Evolutionary conservation across 2,113 vertebrate species (phyloP), one percentile per base, ranked within the genome.

Genomic region (Macaca mulatta): DNA sequence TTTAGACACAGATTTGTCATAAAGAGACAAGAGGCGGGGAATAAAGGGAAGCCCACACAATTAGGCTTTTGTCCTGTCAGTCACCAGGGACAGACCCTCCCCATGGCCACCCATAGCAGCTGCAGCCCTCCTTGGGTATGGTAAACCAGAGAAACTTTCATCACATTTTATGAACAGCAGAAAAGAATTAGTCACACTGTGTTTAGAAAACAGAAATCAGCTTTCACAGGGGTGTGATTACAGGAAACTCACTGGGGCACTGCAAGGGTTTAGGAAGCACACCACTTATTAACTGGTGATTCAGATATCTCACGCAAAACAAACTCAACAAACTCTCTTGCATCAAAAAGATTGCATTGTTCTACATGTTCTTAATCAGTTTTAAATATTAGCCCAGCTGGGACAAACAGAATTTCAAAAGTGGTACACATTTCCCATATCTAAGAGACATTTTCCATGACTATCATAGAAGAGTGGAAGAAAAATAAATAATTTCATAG

Each of bases 361-460:
- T 93, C 96, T 61, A 14, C 9, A 0, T 45, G 75, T 88, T 90
- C 83, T 74, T 88, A 90, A 95, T 97, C 97, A 93, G 55, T 83
- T 48, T 92, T 96, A 98, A 98, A 97, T 96, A 98, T 98, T 97
- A 97, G 94, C 83, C 92, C 95, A 92, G 96, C 94, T 97, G 97
- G 74, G 52, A 90, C 96, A 87, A 84, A 92, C 3, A 86, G 69
- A 70, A 92, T 88, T 96, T 93, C 45, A 48, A 95, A 97, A 77
- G 75, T 25, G 72, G 86, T 78, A 77, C 96, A 92, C 59, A 87
- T 20, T 92, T 90, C 69, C 96, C 40, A 25, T 11, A 67, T 25
- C 93, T 13, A 30, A 40, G 20, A 94, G 61, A 84, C 20, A 69
- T 94, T 84, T 95, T 89, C 96, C 85, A 87, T 4, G 30, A 80